Conservation (phyloP, 2,888 invertebrate genomes). For the Drosophila falleni region DNA sequence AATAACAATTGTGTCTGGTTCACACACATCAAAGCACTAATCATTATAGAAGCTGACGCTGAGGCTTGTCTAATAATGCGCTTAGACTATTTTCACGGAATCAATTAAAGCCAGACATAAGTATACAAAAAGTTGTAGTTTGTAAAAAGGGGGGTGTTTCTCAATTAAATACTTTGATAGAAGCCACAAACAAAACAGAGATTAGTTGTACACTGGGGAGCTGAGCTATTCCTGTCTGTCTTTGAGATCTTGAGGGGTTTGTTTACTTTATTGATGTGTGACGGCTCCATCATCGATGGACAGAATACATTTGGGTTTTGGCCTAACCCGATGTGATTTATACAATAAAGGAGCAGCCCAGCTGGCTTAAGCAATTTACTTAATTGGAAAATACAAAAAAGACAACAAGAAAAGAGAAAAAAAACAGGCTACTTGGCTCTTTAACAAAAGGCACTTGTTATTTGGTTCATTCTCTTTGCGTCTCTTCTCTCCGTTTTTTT, state of each 20-base stretch:
- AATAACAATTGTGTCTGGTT: conserved; percentile 34
- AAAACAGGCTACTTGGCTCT: conserved; percentile 36
- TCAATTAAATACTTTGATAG: conserved; percentile 30
- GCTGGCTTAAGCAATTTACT: conserved; percentile 71
- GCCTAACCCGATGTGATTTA: conserved; percentile 42
- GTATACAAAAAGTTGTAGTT: not conserved
- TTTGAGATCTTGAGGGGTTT: conserved; percentile 16
- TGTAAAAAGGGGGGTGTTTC: not conserved
- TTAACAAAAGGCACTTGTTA: conserved; percentile 50
- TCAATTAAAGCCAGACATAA: conserved; percentile 67
- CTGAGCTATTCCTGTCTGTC: not conserved
- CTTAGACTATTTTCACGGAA: conserved; percentile 66
- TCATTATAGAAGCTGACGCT: conserved; percentile 54
- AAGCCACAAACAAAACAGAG: conserved; percentile 31
- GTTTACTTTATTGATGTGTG: conserved; percentile 48
- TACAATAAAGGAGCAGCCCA: conserved; percentile 33
- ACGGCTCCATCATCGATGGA: conserved; percentile 43
- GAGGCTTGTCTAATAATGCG: conserved; percentile 57
- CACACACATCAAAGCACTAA: conserved; percentile 41
- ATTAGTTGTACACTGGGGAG: conserved; percentile 26
- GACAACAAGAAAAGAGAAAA: not conserved
- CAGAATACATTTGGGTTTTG: conserved; percentile 3
- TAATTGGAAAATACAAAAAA: conserved; percentile 69
- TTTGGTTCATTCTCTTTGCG: conserved; percentile 24
- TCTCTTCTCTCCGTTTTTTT: conserved; percentile 32